Conservation (phyloP, 2,888 invertebrate genomes). For the Antitype chi region DNA sequence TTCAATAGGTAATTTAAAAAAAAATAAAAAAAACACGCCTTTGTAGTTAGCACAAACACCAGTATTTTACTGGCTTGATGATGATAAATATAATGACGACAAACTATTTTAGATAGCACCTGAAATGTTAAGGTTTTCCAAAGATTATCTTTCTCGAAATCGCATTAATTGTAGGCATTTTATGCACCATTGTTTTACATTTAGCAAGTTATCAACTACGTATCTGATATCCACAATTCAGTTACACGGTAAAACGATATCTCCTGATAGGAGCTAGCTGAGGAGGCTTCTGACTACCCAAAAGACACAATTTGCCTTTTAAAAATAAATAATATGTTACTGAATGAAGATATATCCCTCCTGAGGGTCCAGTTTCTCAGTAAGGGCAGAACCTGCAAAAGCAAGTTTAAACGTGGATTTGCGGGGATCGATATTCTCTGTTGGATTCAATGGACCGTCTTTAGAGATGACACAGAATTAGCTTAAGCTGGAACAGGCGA, state of each 20-base stretch:
- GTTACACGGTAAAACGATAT: no score
- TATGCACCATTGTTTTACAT: no score
- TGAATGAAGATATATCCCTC: not conserved
- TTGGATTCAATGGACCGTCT: conserved; percentile 47
- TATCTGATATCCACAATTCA: no score
- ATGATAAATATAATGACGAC: not conserved
- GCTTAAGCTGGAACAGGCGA: conserved; percentile 16
- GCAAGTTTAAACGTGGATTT: conserved; percentile 17
- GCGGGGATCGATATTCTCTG: conserved; percentile 42
- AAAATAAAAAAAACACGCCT: no score
- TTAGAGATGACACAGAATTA: conserved; percentile 7
- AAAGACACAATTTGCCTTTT: not conserved
- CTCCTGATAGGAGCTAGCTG: no score
- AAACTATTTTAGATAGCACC: not conserved
- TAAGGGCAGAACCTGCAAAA: not conserved
- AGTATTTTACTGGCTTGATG: not conserved
- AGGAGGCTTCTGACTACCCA: not conserved
- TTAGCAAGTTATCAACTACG: no score
- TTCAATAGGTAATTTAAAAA: no score
- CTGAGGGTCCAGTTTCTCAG: not conserved
- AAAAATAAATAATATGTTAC: not conserved
- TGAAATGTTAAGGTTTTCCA: not conserved
- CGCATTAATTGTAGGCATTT: no score
- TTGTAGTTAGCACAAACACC: no score
- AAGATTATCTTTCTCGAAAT: not conserved